These are phyloP conservation scores for Brachyhypopomus occidentalis DNA, from an alignment of 2,113 vertebrate genomes.

Conservation along the genomic window DNA sequence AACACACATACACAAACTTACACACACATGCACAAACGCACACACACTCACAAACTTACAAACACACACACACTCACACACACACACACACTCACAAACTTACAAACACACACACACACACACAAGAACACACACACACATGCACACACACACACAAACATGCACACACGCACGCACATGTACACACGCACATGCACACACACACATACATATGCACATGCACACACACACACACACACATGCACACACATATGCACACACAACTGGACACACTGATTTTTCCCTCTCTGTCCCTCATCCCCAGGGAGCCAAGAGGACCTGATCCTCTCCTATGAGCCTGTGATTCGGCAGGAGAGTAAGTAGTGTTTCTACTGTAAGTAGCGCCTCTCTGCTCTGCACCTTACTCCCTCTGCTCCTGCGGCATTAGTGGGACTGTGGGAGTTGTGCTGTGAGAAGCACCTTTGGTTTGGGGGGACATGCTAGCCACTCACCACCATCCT, in stretches of 20 bases:
- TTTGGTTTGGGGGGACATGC: neutral
- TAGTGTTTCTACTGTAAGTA: neutral
- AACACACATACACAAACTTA: no score
- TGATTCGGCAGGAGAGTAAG: constrained; percentile 95
- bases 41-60: no score
- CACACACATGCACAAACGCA: no score
- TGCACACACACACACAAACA: neutral
- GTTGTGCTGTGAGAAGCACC: neutral
- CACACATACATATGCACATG: no score
- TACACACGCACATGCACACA: no score
- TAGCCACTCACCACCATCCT: neutral
- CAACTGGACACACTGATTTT: neutral
- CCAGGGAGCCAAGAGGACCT: constrained; percentile 93
- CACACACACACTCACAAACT: no score
- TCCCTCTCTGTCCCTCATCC: constrained; percentile 72
- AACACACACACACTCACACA: no score
- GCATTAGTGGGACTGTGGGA: no score
- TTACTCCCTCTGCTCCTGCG: no score
- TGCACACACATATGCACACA: neutral
- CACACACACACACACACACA: neutral
- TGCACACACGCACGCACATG: no score
- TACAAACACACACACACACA: neutral
- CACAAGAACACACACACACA: neutral
- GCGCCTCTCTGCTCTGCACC: no score
- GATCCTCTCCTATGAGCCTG: constrained; percentile 94